Percentiles rank a stretch among this genome's conserved stretches.
Conservation (phyloP, 2,113 vertebrate genomes). For the Tachycineta bicolor region DNA sequence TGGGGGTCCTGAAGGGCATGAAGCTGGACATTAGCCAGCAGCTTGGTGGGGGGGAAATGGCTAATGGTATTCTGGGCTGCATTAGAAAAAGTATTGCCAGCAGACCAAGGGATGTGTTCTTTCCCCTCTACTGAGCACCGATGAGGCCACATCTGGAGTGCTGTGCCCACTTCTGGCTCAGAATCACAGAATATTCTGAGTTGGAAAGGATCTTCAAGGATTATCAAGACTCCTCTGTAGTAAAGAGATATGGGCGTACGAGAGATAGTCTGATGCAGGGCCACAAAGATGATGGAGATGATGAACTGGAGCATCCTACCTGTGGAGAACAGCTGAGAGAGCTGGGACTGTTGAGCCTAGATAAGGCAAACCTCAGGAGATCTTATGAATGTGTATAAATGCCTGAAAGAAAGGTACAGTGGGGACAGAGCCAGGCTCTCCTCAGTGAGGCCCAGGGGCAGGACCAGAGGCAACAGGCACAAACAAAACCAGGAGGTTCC, state of each 20-base stretch:
- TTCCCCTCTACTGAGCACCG: background rate
- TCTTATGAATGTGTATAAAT: background rate
- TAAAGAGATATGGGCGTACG: background rate
- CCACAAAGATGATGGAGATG: background rate
- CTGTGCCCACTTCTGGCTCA: background rate
- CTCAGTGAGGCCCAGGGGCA: background rate
- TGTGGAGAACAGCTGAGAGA: background rate
- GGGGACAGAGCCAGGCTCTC: background rate
- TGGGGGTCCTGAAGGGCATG: background rate
- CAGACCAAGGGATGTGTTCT: background rate
- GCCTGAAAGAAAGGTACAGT: background rate
- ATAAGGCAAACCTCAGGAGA: background rate
- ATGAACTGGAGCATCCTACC: background rate
- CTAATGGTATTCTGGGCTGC: background rate
- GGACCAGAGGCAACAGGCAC: background rate
- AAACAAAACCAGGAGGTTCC: background rate
- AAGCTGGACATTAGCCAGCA: background rate
- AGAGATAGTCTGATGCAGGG: fast-evolving
- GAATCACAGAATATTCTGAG: background rate
- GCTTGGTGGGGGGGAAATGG: fast-evolving
- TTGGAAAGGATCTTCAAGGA: background rate
- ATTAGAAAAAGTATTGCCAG: background rate
- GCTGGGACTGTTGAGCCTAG: background rate
- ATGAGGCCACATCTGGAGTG: background rate
- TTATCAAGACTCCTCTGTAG: background rate